Evolutionary conservation across 1,140 invertebrate genomes (phyloP).

Genomic region (Calephelis virginiensis): DNA sequence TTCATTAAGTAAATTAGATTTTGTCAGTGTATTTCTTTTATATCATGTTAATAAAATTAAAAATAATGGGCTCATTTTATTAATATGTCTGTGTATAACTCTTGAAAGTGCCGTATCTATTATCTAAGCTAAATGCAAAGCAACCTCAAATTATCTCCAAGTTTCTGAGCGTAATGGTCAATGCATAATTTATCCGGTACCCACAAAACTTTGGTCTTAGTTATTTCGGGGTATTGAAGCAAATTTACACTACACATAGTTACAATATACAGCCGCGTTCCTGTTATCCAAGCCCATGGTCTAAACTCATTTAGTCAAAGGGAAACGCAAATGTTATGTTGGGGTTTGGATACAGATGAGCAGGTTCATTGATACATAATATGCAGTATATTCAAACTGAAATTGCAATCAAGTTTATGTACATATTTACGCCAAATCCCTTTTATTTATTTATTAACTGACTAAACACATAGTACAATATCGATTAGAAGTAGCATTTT

Average conservation of each 20-base stretch:
- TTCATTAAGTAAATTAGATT: too few species aligned
- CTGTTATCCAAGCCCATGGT: slow-evolving; percentile 16
- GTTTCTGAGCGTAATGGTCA: slow-evolving; percentile 33
- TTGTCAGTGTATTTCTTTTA: too few species aligned
- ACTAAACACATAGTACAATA: too few species aligned
- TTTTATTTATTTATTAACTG: too few species aligned
- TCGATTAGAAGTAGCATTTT: too few species aligned
- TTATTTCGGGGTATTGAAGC: slow-evolving; percentile 19
- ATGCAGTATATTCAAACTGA: neutral
- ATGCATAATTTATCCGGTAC: slow-evolving; percentile 36
- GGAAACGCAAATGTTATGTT: neutral
- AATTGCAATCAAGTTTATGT: too few species aligned
- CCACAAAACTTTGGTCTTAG: slow-evolving; percentile 33
- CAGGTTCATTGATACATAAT: neutral
- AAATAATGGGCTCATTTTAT: too few species aligned
- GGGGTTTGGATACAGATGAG: too few species aligned
- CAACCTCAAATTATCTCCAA: slow-evolving; percentile 14
- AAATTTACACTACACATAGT: slow-evolving; percentile 30
- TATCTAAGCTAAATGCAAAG: slow-evolving; percentile 5
- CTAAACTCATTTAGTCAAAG: neutral
- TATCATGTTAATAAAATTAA: too few species aligned
- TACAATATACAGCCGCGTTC: neutral
- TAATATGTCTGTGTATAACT: neutral
- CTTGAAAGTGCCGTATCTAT: neutral
- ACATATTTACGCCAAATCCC: too few species aligned